Conservation (phyloP, 2,113 vertebrate species). For the Phalacrocorax brasilianus region DNA sequence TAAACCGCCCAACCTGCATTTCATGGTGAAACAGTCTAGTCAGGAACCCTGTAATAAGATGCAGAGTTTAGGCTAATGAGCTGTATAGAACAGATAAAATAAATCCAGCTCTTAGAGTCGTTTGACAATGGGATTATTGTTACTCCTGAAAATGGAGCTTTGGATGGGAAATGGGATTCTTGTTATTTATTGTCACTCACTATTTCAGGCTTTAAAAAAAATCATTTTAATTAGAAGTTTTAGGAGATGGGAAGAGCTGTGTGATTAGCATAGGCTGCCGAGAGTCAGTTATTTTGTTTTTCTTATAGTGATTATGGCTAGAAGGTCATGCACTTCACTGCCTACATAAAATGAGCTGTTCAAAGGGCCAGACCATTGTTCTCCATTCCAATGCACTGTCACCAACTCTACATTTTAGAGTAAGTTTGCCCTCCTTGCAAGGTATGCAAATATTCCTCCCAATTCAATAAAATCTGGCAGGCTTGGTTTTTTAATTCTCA, state of each 20-base stretch:
- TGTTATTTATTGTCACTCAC: conserved; percentile 44
- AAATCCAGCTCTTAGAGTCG: conserved; percentile 51
- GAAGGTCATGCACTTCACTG: background rate
- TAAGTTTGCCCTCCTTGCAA: accelerated
- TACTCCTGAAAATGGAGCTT: conserved; percentile 39
- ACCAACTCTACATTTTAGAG: background rate
- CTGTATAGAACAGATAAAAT: conserved; percentile 54
- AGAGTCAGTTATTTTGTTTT: conserved; percentile 4
- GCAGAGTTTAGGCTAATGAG: conserved; percentile 67
- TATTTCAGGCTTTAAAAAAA: conserved; percentile 18
- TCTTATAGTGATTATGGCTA: background rate
- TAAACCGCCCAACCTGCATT: background rate
- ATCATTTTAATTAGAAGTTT: background rate
- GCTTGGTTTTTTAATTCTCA: background rate
- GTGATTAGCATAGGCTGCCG: background rate
- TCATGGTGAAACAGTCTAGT: conserved; percentile 21
- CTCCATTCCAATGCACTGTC: background rate
- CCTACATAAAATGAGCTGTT: background rate
- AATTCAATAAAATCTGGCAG: background rate
- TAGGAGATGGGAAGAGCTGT: background rate
- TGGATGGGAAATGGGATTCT: conserved; percentile 18
- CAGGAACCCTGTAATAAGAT: conserved; percentile 56
- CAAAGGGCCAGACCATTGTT: background rate
- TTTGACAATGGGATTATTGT: conserved; percentile 65
- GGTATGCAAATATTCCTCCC: background rate